Base-by-base conservation (phyloP, 1,140 invertebrate genomes). In the Brachionus manjavacas region DNA sequence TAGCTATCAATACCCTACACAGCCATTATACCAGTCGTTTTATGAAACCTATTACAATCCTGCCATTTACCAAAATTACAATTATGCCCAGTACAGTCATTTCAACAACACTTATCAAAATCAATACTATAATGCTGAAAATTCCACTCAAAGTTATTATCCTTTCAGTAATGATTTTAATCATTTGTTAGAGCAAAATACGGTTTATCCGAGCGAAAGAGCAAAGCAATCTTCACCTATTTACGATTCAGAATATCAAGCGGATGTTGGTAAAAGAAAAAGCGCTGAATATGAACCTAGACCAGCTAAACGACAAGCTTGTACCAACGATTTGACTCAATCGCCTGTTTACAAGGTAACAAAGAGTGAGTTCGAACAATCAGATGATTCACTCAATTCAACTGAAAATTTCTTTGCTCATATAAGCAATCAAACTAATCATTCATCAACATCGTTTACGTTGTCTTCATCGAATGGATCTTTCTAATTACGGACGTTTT, bases 381-480 rank as follows among this genome's bases (percentile, higher is more conserved):
- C 72, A 25, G 72, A 76, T 28, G 72, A 76, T 25, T 76, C 72
- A 9, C 41, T 76, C 8, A 76, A 76, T 28, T 76, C 72, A 49
- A 76, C 20, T 25, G 72, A 76, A 12, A 76, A 76, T 76, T 72
- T 72, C 3, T 76, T 49, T 76, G 41, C 43, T 49, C 72, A 76
- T 52, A 49, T 76, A 12, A 46, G 43, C 20, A 76, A 46, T 76
- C 72, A 76, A 76, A 76, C 39, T 12, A 76, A 76, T 76, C 72
- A 76, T 25, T 76, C 70, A 2, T 74, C 72, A 46, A 46, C 72
- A 4, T 76, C 72, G 14, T 76, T 76, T 49, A 49, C 72, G 4
- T 46, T 76, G 49, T 76, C 72, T 52, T 28, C 70, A 16, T 43
- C 72, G 9, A 76, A 46, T 28, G 72, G 41, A 28, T 76, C 72